phyloP scores from a whole-genome alignment of 2,797 vertebrate species.

The Liasis olivaceus region DNA sequence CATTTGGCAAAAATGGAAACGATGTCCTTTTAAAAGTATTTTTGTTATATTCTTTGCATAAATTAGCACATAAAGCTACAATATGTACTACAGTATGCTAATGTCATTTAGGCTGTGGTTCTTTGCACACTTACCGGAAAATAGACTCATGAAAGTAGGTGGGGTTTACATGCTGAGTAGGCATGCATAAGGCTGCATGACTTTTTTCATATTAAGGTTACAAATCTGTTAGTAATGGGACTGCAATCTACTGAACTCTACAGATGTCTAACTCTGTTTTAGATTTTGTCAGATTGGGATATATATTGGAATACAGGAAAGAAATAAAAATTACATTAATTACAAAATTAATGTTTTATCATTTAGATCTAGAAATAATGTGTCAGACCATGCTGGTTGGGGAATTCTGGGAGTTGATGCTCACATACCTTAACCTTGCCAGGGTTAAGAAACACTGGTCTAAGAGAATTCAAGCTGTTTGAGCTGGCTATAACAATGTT shows the following conservation, averaged over 20 bases:
- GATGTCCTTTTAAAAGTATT: neutral
- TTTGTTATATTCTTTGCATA: neutral
- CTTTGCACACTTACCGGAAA: too few species aligned
- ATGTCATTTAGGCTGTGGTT: neutral
- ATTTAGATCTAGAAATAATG: neutral
- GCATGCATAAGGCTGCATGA: too few species aligned
- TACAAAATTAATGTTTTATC: neutral
- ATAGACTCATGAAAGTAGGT: too few species aligned
- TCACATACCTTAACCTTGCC: too few species aligned
- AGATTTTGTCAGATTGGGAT: neutral
- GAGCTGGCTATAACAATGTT: too few species aligned
- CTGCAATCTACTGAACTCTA: neutral
- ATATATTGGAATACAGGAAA: neutral
- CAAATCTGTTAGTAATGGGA: neutral
- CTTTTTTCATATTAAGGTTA: neutral
- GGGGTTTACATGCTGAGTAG: too few species aligned
- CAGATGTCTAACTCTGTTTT: neutral
- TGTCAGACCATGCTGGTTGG: too few species aligned
- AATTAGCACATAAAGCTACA: neutral
- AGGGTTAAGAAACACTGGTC: too few species aligned
- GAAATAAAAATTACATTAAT: neutral
- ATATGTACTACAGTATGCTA: too few species aligned
- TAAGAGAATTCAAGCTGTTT: too few species aligned
- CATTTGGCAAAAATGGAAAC: neutral
- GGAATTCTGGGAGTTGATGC: too few species aligned